Base-by-base conservation (phyloP, 2,888 invertebrate species). In the Lycophotia porphyrea region DNA sequence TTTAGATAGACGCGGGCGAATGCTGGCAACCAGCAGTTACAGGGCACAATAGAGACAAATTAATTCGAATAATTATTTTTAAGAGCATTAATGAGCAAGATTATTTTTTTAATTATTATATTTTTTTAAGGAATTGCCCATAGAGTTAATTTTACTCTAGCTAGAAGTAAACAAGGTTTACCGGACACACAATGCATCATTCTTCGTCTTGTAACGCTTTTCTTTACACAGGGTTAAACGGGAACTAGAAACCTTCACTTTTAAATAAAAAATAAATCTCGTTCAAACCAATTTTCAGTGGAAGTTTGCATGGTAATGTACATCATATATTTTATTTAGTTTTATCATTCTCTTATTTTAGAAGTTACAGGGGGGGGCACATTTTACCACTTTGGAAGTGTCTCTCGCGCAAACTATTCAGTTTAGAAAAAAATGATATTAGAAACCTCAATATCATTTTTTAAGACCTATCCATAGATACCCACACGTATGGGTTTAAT, bases 1-100 rank as follows among this genome's bases (percentile, higher is more conserved):
- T 94, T 95, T 94, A 94, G 89, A 84, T 60, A 88, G 83, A 84
- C 89, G 89, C 90, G 87, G 90, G 89, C 87, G 90, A 90, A 89
- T 87, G 87, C 84, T 87, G 88, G 83, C 88, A 80, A 71, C 76
- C 66, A 68, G 82, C 77, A 64, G 68, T 81, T 71, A 78, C 55
- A 71, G 47, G 71, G 24, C 73, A 65, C 39, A 79, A 75, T 52
- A 75, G 39, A 67, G 58, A 52, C 24, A 49, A 61, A 90, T 81
- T 78, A 77, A 80, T 31, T 61, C 27, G 11, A 39, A 61, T 72
- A 61, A 2, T 47, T 5, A n/a, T 47, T 64, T 61, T 47, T 47
- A 55, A 47, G 2, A 66, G 34, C 27, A 34, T 34, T 55, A n/a
- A 67, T 47, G 27, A 39, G 67, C 64, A 80, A 68, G 11, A 24